Evolutionary conservation across 2,113 vertebrate species (phyloP), one percentile per base, ranked within the genome.

Genomic region (Verasper variegatus): DNA sequence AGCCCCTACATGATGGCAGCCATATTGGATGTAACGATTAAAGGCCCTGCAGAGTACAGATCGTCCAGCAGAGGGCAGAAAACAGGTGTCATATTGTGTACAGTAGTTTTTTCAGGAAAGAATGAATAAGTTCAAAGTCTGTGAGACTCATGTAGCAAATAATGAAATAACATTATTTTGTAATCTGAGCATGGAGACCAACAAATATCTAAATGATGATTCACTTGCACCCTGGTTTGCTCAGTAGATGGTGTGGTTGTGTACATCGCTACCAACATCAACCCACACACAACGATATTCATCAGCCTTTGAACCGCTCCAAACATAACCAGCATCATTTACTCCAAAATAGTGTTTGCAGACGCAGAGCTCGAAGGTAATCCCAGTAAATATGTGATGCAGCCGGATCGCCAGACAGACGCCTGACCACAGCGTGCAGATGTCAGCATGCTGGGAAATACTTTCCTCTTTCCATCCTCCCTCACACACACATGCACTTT

Each of bases 341-440:
- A 45, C 51, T 68, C 60, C 45, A 42, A 61, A 56, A 3, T 23
- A 20, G 2, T 60, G 54, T 60, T 82, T 74, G 37, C 69, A 57
- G 63, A 56, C 17, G 2, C 45, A 9, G 47, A 69, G 37, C 58
- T 37, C 57, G 31, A 3, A 4, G 35, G 54, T 68, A 79, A 80
- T 69, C 63, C 71, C 63, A 21, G 63, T 69, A 80, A 83, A 85
- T 58, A 74, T 55, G 56, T 51, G 80, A 45, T 58, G 59, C 63
- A 23, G 66, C 21, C 62, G 45, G 57, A 74, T 67, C 70, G 27
- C 31, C 68, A 68, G 64, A 77, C 51, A 74, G 42, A 73, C 4
- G 15, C 21, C 58, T 37, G 74, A 68, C 49, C 71, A 13, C 66
- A 54, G 20, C 42, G 66, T 76, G 56, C 60, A 74, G 14, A 72